Evolutionary conservation across 2,797 vertebrate genomes (phyloP).

Genomic region (Hydrolagus colliei): DNA sequence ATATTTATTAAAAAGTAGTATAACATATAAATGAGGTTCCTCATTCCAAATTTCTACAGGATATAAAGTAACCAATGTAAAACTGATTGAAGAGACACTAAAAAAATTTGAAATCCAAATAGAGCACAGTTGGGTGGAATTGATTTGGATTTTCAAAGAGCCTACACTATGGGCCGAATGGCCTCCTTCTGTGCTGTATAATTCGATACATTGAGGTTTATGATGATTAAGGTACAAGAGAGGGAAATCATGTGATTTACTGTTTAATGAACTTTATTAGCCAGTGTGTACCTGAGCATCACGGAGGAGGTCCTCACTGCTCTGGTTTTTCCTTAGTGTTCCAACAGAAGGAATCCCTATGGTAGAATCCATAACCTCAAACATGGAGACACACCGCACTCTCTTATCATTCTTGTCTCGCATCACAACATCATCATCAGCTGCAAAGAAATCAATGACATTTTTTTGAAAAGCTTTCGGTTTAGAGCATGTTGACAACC

Average conservation of each 20-base stretch:
- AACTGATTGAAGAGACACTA: too few relatives aligned
- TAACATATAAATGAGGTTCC: too few relatives aligned
- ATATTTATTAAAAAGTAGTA: too few relatives aligned
- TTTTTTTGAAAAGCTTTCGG: neutral
- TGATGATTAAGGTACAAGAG: neutral
- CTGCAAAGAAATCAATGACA: constrained; percentile 30
- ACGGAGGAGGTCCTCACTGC: constrained; percentile 83
- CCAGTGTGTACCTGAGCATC: constrained; percentile 70
- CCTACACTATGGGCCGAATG: too few relatives aligned
- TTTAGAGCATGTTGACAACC: neutral
- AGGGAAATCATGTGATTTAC: rapidly evolving
- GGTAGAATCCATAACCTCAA: constrained; percentile 71
- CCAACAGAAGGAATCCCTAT: constrained; percentile 48
- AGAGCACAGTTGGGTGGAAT: too few relatives aligned
- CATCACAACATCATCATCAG: constrained; percentile 68
- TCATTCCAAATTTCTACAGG: too few relatives aligned
- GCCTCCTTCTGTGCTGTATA: too few relatives aligned
- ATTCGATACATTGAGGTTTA: too few relatives aligned
- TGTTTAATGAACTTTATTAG: neutral
- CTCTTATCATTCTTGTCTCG: constrained; percentile 73
- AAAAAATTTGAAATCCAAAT: too few relatives aligned
- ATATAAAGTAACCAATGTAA: too few relatives aligned
- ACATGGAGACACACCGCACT: constrained; percentile 84
- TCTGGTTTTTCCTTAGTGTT: constrained; percentile 84
- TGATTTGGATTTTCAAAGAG: too few relatives aligned